Evolutionary conservation across 2,888 invertebrate species (phyloP).

Genomic region (Rhodophaea formosa): DNA sequence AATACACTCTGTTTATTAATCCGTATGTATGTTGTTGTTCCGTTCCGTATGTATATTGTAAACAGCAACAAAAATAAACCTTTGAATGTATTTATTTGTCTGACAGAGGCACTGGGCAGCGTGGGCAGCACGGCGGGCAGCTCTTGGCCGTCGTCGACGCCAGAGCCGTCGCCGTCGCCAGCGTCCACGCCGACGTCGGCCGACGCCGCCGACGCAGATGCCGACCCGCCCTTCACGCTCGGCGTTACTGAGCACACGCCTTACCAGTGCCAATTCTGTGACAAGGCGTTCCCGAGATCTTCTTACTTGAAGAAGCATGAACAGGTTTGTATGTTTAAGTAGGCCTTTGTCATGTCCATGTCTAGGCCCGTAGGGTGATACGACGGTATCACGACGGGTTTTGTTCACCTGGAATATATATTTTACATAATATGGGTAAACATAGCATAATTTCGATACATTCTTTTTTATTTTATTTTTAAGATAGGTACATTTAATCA

Average conservation of each 20-base stretch:
- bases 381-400: no score
- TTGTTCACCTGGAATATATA: no score
- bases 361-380: no score
- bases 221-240: conserved; percentile 84
- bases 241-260: conserved; percentile 88
- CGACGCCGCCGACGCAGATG: conserved; percentile 84
- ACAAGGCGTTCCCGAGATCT: conserved; percentile 93
- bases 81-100: conserved; percentile 12
- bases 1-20: no score
- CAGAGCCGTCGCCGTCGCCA: conserved; percentile 82
- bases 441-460: no score
- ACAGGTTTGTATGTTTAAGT: conserved; percentile 83
- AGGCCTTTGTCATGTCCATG: no score
- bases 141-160: conserved; percentile 85
- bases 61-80: no score
- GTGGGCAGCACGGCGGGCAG: conserved; percentile 84
- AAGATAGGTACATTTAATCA: no score
- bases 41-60: no score
- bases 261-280: conserved; percentile 95
- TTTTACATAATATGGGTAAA: no score
- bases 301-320: conserved; percentile 95
- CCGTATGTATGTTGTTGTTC: no score
- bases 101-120: conserved; percentile 83
- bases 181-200: conserved; percentile 85
- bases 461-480: no score